Percentiles rank a stretch among this genome's conserved stretches.
Conservation (phyloP, 1,140 invertebrate genomes). For the Nephila pilipes region DNA sequence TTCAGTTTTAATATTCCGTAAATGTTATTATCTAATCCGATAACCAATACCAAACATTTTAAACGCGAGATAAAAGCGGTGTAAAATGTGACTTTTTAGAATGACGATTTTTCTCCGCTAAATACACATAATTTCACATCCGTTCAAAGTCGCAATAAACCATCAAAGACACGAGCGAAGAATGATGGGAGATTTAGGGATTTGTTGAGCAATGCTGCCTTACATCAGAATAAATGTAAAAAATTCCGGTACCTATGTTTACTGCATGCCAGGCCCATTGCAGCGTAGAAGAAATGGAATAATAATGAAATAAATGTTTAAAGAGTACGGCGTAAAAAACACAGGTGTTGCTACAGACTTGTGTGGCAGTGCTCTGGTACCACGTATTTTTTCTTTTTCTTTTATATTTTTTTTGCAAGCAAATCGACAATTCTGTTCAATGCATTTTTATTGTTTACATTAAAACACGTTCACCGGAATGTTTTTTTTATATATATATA, state of each 20-base stretch:
- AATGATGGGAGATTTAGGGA: background rate
- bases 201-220: background rate
- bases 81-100: too few relatives aligned
- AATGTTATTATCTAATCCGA: too few relatives aligned
- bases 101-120: too few relatives aligned
- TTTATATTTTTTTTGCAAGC: background rate
- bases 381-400: background rate
- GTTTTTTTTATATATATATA: background rate
- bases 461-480: background rate
- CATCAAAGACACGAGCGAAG: background rate
- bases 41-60: too few relatives aligned
- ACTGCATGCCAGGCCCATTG: background rate
- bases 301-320: constrained; percentile 28
- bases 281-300: constrained; percentile 1
- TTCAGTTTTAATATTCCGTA: too few relatives aligned
- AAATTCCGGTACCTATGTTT: constrained; percentile 26
- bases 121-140: background rate
- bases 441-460: background rate
- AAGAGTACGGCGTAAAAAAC: constrained; percentile 30
- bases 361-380: background rate
- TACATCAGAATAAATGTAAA: constrained; percentile 11
- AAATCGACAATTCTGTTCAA: background rate
- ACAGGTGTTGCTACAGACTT: constrained; percentile 25
- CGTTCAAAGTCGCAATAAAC: background rate
- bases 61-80: too few relatives aligned